A percentile compares a stretch with the other conserved stretches of the same genome.
Evolutionary conservation across 2,888 invertebrate genomes (phyloP).

Genomic region (Drosophila mettleri): DNA sequence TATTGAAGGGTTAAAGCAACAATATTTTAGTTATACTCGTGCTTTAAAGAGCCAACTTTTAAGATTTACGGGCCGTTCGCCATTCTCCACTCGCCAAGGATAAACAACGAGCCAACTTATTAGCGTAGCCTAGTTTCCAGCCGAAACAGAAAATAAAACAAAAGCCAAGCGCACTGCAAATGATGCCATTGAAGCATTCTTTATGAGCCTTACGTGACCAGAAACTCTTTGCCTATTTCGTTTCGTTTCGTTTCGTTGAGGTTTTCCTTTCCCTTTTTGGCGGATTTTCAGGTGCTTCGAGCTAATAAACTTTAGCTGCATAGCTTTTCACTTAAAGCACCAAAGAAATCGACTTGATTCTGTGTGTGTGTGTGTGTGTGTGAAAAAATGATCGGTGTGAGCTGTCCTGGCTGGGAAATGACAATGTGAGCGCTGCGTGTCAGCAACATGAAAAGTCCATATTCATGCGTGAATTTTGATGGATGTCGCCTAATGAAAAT

Average conservation of each 20-base stretch:
- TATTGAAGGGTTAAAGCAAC: constrained; percentile 64
- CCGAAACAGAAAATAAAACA: constrained; percentile 47
- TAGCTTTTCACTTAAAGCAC: constrained; percentile 51
- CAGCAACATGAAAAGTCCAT: constrained; percentile 80
- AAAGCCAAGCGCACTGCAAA: constrained; percentile 53
- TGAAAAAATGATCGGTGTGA: constrained; percentile 11
- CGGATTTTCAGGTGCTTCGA: constrained; percentile 46
- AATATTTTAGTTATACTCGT: constrained; percentile 17
- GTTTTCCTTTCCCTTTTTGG: neutral
- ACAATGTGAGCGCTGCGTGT: constrained; percentile 59
- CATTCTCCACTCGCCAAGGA: constrained; percentile 51
- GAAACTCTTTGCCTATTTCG: constrained; percentile 72
- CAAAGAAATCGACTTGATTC: constrained; percentile 49
- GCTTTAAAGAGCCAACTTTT: constrained; percentile 49
- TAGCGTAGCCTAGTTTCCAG: constrained; percentile 67
- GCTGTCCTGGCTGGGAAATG: constrained; percentile 46
- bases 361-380: neutral
- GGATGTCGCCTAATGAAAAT: constrained; percentile 76
- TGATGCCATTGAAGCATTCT: constrained; percentile 74
- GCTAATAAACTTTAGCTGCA: constrained; percentile 55
- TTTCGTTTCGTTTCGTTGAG: constrained; percentile 5
- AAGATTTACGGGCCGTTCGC: constrained; percentile 58
- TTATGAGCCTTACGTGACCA: constrained; percentile 76
- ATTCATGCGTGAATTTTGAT: constrained; percentile 82
- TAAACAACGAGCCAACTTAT: constrained; percentile 53